Evolutionary conservation across 2,797 vertebrate genomes (phyloP), one percentile per base, ranked within the genome.

Genomic region (Xerus rutilus): DNA sequence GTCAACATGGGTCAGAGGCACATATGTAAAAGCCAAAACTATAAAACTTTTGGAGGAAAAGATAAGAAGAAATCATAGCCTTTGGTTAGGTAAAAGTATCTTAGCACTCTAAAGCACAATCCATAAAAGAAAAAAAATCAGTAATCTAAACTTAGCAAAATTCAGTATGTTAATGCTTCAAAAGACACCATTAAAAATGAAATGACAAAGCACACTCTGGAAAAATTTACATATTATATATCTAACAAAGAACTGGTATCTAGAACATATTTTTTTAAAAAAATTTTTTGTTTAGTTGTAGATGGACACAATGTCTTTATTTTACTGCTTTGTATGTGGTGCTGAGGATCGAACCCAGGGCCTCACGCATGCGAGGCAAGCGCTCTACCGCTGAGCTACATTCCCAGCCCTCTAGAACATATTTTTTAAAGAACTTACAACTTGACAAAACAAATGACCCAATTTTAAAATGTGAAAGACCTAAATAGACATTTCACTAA

Each of bases 391-490:
- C 39, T 39, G 39, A 39, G 39, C 39, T 39, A 39, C 39, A 39
- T 3, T 39, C 39, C 39, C 39, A 39, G 39, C 39, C 39, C 39
- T 70, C 35, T 39, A 89, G 20, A n/a, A 47, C 43, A 65, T 77
- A 74, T 62, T 59, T 21, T 74, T 62, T 62, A 62, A 89, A 74
- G 8, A 89, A 73, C 21, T 77, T 52, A 73, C 52, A 39, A 74
- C 15, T 79, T 93, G 91, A 28, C 62, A 73, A 87, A 25, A 92
- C 15, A 94, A 69, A 86, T 74, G 35, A 78, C 28, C 62, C 65
- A 32, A 86, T 77, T 88, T 93, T 85, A 52, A 91, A 84, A 93
- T 35, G 45, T 65, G 47, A 88, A 89, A 86, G n/a, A 94, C 84
- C 7, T 89, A 15, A 93, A 95, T 0, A 90, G n/a, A 76, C 11